Conservation (phyloP, 2,888 invertebrate genomes). For the Archips crataeganus region DNA sequence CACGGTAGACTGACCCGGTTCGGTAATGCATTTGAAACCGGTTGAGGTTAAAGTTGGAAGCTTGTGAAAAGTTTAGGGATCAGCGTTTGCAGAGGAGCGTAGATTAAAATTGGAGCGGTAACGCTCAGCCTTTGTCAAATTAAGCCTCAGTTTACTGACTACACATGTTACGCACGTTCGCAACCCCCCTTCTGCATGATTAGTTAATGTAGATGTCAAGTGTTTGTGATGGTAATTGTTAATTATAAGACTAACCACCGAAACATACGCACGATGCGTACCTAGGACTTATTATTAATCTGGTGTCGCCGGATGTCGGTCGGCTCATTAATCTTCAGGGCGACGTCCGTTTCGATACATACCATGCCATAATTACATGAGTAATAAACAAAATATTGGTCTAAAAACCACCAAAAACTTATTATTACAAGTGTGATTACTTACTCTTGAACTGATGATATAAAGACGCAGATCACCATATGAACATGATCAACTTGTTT, state of each 20-base stretch:
- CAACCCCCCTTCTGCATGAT: conserved; percentile 85
- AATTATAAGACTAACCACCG: conserved; percentile 42
- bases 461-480: too few relatives aligned
- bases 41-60: conserved; percentile 33
- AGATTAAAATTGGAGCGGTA: conserved; percentile 46
- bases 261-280: conserved; percentile 21
- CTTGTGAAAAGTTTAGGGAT: conserved; percentile 40
- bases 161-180: conserved; percentile 81
- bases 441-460: too few relatives aligned
- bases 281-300: conserved; percentile 24
- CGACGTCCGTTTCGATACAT: conserved; percentile 15
- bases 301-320: conserved; percentile 16
- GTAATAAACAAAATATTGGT: background rate
- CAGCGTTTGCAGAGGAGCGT: conserved; percentile 32
- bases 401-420: background rate
- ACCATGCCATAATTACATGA: conserved; percentile 15
- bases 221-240: conserved; percentile 71
- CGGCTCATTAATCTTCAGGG: conserved; percentile 31
- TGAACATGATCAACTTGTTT: too few relatives aligned
- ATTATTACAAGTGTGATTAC: background rate
- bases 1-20: conserved; percentile 5
- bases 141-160: conserved; percentile 64
- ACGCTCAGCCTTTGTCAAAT: conserved; percentile 67
- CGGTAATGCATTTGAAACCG: conserved; percentile 25
- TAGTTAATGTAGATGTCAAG: conserved; percentile 80